Conservation (phyloP, 2,888 invertebrate genomes). For the Zaprionus bogoriensis region DNA sequence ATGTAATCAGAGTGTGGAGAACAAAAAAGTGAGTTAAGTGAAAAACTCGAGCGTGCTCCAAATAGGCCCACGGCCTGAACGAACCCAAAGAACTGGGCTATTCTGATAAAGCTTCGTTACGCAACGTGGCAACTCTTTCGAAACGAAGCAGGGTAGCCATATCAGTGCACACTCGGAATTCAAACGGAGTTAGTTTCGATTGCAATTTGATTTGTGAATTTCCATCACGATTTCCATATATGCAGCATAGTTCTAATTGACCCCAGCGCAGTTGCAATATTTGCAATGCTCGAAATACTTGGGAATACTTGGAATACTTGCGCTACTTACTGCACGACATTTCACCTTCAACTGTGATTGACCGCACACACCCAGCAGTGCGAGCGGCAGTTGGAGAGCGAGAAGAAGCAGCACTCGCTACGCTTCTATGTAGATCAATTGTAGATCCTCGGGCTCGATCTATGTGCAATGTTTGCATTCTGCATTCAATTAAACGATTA, state of each 20-base stretch:
- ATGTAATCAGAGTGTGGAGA: not conserved
- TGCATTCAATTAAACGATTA: constrained; percentile 70
- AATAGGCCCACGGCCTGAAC: not conserved
- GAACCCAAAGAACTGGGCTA: not conserved
- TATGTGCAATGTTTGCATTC: constrained; percentile 41
- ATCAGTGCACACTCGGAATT: too few relatives aligned
- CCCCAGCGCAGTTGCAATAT: constrained; percentile 23
- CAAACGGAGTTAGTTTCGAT: not conserved
- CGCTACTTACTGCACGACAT: constrained; percentile 26
- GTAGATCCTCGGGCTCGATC: constrained; percentile 31
- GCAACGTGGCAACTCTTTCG: not conserved
- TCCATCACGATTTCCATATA: not conserved
- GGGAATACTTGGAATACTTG: constrained; percentile 33
- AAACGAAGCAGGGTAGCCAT: not conserved
- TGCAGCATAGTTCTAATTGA: constrained; percentile 22
- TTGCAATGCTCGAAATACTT: constrained; percentile 24
- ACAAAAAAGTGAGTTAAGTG: not conserved
- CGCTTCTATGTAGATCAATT: constrained; percentile 34
- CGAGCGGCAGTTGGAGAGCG: too few relatives aligned
- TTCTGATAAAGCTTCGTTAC: constrained; percentile 1
- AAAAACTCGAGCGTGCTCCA: not conserved
- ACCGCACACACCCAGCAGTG: constrained; percentile 32
- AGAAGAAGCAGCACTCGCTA: too few relatives aligned
- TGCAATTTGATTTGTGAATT: not conserved
- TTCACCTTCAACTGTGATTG: constrained; percentile 60